These are phyloP conservation scores for Tamias sibiricus DNA, from an alignment of 2,113 vertebrate species.

Conservation along the genomic window DNA sequence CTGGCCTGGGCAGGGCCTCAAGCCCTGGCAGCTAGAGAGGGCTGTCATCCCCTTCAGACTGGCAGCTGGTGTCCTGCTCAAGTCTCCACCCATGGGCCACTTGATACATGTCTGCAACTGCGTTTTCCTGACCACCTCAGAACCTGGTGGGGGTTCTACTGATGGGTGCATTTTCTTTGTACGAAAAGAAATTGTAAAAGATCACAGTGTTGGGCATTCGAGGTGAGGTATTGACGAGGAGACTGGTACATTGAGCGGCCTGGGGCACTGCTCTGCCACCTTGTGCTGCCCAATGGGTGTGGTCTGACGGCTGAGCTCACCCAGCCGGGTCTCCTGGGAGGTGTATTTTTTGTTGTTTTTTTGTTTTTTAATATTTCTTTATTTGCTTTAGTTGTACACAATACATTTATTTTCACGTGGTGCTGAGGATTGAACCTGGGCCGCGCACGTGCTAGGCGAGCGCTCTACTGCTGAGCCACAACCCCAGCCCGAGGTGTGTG, in stretches of 20 bases:
- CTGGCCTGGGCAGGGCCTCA: background rate
- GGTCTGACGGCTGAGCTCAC: rapidly evolving
- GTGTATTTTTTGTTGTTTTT: too few species aligned
- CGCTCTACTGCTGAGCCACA: too few species aligned
- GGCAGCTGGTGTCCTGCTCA: too few species aligned
- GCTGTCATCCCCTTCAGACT: background rate
- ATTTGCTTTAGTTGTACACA: too few species aligned
- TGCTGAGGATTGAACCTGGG: too few species aligned
- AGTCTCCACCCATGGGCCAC: too few species aligned
- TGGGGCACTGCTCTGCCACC: rapidly evolving
- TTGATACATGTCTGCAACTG: too few species aligned
- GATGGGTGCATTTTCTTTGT: background rate
- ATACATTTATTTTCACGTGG: too few species aligned
- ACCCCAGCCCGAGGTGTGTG: rapidly evolving
- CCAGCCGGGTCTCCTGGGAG: too few species aligned
- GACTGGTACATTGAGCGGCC: background rate
- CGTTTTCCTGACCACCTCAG: background rate
- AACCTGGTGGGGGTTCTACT: background rate
- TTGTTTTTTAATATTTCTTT: too few species aligned
- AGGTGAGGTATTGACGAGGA: background rate
- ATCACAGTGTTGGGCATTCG: background rate
- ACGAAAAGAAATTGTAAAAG: background rate
- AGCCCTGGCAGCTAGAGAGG: background rate
- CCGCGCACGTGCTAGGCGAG: too few species aligned
- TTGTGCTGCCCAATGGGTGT: rapidly evolving